Base-by-base conservation (phyloP, 2,113 vertebrate species). In the Dryoscopus gambensis region DNA sequence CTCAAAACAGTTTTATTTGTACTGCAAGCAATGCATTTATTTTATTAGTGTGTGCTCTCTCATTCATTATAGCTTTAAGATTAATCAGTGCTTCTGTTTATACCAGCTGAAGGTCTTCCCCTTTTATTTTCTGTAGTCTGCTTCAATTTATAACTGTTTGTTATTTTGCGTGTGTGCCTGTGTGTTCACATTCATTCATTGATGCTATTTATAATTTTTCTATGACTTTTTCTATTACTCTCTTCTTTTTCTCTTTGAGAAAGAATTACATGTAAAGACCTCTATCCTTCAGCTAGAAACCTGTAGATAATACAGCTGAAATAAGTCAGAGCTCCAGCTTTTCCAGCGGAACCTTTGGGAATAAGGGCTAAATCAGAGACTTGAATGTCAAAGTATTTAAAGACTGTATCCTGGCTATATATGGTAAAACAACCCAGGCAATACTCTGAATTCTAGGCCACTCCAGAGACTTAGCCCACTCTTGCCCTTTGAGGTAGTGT, bases 351-450 rank as follows among this genome's bases (percentile, higher is more conserved):
- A 68, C 68, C 37, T 78, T 84, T 88, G 86, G 37, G 71, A 95
- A 74, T 81, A 89, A 82, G 56, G 52, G 28, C 40, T 84, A 68
- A 86, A 78, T 44, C 52, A 79, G 42, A 37, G 39, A 42, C 39
- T 63, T 62, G 42, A 53, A 86, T 40, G 56, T 77, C 33, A n/a
- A 53, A 93, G 35, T 68, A 44, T 74, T 89, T 2, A 4, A 78
- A 55, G 81, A 57, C 30, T 59, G 5, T 62, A 47, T 62, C 47
- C 68, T 84, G 89, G 35, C 96, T 90, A 95, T 97, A 84, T 92
- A 95, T 95, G 96, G 96, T 81, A 86, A 94, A 97, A 91, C 86
- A 81, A 12, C 15, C 11, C 52, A 55, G 35, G 71, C 88, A 59
- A 56, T 59, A 59, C 42, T 78, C 60, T 63, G 69, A 84, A 67